Evolutionary conservation across 2,888 invertebrate genomes (phyloP).

Genomic region (Dasypogon diadema): DNA sequence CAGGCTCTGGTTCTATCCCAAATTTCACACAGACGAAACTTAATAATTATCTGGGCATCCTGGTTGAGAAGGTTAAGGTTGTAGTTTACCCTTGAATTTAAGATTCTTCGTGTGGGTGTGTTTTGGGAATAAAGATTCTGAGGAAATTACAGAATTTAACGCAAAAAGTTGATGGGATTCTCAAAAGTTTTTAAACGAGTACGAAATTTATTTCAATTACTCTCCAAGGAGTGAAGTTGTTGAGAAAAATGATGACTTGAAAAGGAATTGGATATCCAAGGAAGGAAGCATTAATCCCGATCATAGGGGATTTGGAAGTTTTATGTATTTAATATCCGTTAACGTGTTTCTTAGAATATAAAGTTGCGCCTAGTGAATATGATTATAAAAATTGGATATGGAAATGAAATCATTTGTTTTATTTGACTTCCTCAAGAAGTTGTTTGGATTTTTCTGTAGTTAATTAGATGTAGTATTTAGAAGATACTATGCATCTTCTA

Average conservation of each 20-base stretch:
- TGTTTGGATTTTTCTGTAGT: too few relatives aligned
- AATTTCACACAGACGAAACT: background rate
- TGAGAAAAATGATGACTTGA: background rate
- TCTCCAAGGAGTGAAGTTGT: background rate
- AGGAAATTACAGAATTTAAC: background rate
- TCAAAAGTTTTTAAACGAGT: background rate
- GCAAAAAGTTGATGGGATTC: background rate
- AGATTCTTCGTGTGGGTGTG: background rate
- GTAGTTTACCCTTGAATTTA: constrained; percentile 25
- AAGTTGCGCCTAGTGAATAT: too few relatives aligned
- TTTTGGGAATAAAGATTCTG: background rate
- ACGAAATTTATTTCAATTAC: constrained; percentile 3
- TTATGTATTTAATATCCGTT: too few relatives aligned
- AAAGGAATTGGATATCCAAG: too few relatives aligned
- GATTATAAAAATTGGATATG: too few relatives aligned
- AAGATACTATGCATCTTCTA: too few relatives aligned
- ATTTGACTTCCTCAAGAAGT: too few relatives aligned
- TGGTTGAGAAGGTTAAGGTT: constrained; percentile 33
- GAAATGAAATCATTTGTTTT: too few relatives aligned
- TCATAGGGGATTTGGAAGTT: too few relatives aligned
- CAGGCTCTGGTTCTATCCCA: constrained; percentile 6
- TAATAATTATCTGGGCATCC: background rate
- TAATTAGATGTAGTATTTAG: too few relatives aligned
- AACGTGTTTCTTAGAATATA: too few relatives aligned
- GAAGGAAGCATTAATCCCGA: too few relatives aligned